Conservation (phyloP, 2,797 vertebrate species). For the Sebastes paucispinis region DNA sequence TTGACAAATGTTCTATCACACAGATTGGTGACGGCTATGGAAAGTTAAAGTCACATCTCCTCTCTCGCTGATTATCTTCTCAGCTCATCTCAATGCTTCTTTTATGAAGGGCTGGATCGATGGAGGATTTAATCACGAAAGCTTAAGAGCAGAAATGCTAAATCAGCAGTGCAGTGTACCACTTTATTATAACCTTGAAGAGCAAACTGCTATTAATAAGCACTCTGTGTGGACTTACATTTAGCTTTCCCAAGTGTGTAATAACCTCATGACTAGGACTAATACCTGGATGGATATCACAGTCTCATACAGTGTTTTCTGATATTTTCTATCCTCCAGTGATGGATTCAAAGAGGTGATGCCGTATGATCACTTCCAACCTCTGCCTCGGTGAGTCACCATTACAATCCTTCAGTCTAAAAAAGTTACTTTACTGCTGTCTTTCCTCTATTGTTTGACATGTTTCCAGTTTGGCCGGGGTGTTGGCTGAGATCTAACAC, state of each 20-base stretch:
- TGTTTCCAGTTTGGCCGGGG: background rate
- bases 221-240: background rate
- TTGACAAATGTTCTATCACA: too few relatives aligned
- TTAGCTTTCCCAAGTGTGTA: background rate
- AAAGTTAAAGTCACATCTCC: too few relatives aligned
- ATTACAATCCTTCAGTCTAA: background rate
- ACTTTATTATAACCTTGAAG: background rate
- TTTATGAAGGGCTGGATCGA: background rate
- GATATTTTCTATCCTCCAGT: conserved; percentile 75
- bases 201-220: background rate
- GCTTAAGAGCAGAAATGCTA: background rate
- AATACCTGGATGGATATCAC: background rate
- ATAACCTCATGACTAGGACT: background rate
- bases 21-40: too few relatives aligned
- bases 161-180: background rate
- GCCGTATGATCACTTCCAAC: conserved; percentile 95
- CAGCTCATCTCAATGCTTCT: background rate
- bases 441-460: background rate
- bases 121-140: conserved; percentile 4
- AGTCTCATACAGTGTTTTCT: background rate
- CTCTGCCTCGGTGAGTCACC: conserved; percentile 90
- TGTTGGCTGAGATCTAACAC: background rate
- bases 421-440: background rate
- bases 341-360: conserved; percentile 97
- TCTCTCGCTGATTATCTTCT: background rate